These are phyloP conservation scores for Porphyrio hochstetteri DNA, from an alignment of 2,113 vertebrate species.

Conservation along the genomic window DNA sequence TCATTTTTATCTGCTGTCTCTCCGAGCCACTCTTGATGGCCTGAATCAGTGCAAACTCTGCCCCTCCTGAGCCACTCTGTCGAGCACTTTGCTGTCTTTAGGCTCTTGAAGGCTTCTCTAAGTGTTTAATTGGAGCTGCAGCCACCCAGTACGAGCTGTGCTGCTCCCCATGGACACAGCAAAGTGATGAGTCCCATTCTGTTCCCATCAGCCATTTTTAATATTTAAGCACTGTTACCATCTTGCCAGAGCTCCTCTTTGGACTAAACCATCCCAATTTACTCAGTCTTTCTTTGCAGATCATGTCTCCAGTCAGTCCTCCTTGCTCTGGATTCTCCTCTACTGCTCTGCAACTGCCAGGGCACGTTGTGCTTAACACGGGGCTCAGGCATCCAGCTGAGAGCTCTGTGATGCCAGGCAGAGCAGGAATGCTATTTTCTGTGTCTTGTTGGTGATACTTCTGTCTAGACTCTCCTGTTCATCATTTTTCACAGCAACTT, in stretches of 20 bases:
- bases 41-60: not conserved
- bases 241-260: not conserved
- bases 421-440: not conserved
- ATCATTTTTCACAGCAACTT: not conserved
- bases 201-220: not conserved
- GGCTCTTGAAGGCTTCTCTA: not conserved
- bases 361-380: not conserved
- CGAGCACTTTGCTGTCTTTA: not conserved
- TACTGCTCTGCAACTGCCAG: not conserved
- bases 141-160: not conserved
- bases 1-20: not conserved
- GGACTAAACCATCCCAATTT: not conserved
- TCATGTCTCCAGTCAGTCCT: not conserved
- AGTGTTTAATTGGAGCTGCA: not conserved
- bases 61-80: not conserved
- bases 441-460: not conserved
- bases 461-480: not conserved
- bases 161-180: not conserved
- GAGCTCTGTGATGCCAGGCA: not conserved
- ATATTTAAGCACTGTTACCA: not conserved
- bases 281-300: not conserved
- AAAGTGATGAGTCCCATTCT: not conserved
- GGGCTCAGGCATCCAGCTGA: not conserved
- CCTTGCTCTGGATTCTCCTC: not conserved
- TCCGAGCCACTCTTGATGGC: not conserved